Evolutionary conservation across 37 sponge, comb jelly and placozoan genomes (phyloP), one percentile per base, ranked within the genome.

Genomic region (Corticium candelabrum): DNA sequence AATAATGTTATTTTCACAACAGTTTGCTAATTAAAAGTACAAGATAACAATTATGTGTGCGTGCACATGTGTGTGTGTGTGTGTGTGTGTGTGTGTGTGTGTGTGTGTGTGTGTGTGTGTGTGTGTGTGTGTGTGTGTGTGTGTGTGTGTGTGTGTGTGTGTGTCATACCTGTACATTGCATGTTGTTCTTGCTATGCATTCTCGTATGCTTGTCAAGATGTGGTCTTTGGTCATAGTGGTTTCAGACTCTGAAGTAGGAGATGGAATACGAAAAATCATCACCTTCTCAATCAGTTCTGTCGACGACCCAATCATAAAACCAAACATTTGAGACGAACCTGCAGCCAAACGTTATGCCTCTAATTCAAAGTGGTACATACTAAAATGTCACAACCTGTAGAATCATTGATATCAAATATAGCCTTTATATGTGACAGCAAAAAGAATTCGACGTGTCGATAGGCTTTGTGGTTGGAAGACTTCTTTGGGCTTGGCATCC

Each of bases 261-360:
- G 62, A 50, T 21, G 76, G 71, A 11, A 84, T 69, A 7, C 79
- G 40, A 56, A 93, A 93, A 4, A 84, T 81, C 34, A 87, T 77
- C 3, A 93, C 78, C 72, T 84, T 89, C 80, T 93, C 93, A 62
- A 81, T 75, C 0, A 81, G 80, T 38, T 93, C 93, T 7, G 80
- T 78, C 2, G 88, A 81, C 75, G 80, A 93, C 29, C 75, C 81
- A 1, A 84, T 76, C 76, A 93, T 78, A 29, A 93, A 50, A 27
- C 91, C 93, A 84, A 93, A 90, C 79, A 81, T 78, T 29, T 70
- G 69, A 41, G 43, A 32, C 79, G 15, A 11, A 27, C 21, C 77
- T 77, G 77, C 27, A 0, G 79, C 75, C n/a, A n/a, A n/a, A n/a
- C n/a, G n/a, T n/a, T n/a, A n/a, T n/a, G n/a, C n/a, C n/a, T n/a